Percentiles rank a stretch among this genome's conserved stretches.
phyloP scores from a whole-genome alignment of 1,140 invertebrate species.

The Hylyphantes graminicola region DNA sequence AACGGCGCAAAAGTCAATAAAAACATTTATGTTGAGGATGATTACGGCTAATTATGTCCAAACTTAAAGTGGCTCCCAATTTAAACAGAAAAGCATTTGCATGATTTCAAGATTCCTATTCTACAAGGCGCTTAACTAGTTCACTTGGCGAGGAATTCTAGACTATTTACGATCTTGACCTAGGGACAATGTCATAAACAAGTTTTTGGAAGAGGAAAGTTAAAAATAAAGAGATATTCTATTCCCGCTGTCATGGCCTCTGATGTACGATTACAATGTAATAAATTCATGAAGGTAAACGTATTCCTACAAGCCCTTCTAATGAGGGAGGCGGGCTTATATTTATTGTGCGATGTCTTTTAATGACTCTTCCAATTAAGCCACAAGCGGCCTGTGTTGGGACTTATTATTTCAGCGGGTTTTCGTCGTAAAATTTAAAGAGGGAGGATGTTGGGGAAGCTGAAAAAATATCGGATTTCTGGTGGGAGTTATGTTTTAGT shows the following conservation, averaged over 20 bases:
- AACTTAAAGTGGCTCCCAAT: too few relatives aligned
- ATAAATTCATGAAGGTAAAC: slow-evolving; percentile 46
- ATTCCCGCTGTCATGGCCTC: slow-evolving; percentile 18
- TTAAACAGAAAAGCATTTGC: too few relatives aligned
- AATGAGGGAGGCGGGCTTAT: slow-evolving; percentile 36
- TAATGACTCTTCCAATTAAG: slow-evolving; percentile 53
- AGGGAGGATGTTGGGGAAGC: neutral
- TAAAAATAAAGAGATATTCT: slow-evolving; percentile 41
- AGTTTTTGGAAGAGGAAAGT: neutral
- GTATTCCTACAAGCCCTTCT: slow-evolving; percentile 22
- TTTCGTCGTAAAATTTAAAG: slow-evolving; percentile 20
- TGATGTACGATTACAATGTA: slow-evolving; percentile 27
- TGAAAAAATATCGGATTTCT: too few relatives aligned
- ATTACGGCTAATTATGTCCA: too few relatives aligned
- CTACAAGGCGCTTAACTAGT: neutral
- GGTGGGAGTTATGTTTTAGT: too few relatives aligned
- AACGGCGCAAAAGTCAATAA: too few relatives aligned
- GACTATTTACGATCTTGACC: slow-evolving; percentile 1
- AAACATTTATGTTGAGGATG: too few relatives aligned
- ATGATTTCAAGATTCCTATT: too few relatives aligned
- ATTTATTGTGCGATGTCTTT: slow-evolving; percentile 36
- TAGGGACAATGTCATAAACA: slow-evolving; percentile 26
- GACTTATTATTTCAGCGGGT: slow-evolving; percentile 3
- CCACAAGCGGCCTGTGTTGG: neutral
- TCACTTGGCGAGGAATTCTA: neutral